Percentiles rank a stretch among this genome's conserved stretches.
These are phyloP conservation scores for Alces alces DNA, from an alignment of 2,113 vertebrate genomes.

Conservation along the genomic window DNA sequence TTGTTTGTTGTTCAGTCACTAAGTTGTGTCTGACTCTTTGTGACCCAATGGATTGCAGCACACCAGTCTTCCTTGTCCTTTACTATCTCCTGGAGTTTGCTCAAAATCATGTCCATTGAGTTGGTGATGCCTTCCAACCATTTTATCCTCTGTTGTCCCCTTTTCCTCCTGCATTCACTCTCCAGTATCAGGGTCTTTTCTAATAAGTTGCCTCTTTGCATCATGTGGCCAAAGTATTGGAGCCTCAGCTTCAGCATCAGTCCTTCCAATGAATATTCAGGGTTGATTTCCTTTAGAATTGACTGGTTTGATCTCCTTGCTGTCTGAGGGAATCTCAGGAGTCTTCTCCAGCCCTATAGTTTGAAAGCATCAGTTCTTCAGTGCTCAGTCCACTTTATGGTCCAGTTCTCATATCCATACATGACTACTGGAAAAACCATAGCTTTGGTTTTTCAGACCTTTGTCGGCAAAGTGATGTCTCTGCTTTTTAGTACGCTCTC, in stretches of 20 bases:
- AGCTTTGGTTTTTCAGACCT: neutral
- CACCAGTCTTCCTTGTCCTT: neutral
- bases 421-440: neutral
- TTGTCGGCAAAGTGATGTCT: neutral
- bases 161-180: neutral
- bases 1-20: neutral
- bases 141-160: neutral
- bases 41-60: neutral
- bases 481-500: neutral
- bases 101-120: neutral
- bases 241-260: neutral
- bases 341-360: neutral
- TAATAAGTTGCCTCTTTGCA: neutral
- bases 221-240: neutral
- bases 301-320: neutral
- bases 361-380: neutral
- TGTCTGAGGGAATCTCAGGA: neutral
- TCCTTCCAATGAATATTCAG: neutral
- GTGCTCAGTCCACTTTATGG: neutral
- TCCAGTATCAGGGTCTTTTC: neutral
- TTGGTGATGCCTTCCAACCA: neutral
- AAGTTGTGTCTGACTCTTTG: neutral
- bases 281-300: neutral
- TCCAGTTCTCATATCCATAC: neutral
- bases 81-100: neutral